A percentile compares a stretch with the other conserved stretches of the same genome.
Conservation (phyloP, 1,140 invertebrate genomes). For the Euwallacea similis region DNA sequence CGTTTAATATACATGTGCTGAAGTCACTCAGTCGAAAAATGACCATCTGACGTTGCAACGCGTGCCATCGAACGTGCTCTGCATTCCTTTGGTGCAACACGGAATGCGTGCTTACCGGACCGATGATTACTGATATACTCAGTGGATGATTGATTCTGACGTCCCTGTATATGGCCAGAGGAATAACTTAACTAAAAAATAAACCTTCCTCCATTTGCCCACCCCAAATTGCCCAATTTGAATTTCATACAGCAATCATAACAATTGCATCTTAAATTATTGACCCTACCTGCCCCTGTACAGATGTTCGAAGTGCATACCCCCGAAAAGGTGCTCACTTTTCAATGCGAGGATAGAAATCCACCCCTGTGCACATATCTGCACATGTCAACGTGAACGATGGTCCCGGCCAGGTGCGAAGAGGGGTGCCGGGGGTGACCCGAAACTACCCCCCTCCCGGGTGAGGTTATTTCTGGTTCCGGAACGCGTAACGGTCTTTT, state of each 20-base stretch:
- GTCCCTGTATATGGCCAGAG: not conserved
- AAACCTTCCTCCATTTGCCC: no score
- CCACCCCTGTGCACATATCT: slow-evolving; percentile 39
- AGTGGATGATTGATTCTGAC: slow-evolving; percentile 1
- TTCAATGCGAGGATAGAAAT: slow-evolving; percentile 6
- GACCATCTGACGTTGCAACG: not conserved
- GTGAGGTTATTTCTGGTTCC: slow-evolving; percentile 24
- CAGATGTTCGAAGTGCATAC: slow-evolving; percentile 16
- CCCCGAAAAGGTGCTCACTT: slow-evolving; percentile 24
- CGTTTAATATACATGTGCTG: not conserved
- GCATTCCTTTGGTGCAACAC: slow-evolving; percentile 5
- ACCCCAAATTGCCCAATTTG: no score
- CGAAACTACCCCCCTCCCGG: slow-evolving; percentile 16
- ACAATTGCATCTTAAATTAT: not conserved
- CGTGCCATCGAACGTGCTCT: slow-evolving; percentile 2
- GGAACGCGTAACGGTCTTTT: slow-evolving; percentile 41
- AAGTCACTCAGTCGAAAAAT: not conserved
- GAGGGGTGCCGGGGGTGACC: slow-evolving; percentile 20
- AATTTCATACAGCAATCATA: no score
- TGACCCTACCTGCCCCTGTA: slow-evolving; percentile 5
- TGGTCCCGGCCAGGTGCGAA: slow-evolving; percentile 35
- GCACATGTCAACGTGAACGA: slow-evolving; percentile 41
- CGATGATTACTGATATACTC: slow-evolving; percentile 2
- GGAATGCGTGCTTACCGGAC: slow-evolving; percentile 16
- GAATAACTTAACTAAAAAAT: no score